These are phyloP conservation scores for Schizopygopsis pylzovi DNA, from an alignment of 2,797 vertebrate species.

Conservation along the genomic window DNA sequence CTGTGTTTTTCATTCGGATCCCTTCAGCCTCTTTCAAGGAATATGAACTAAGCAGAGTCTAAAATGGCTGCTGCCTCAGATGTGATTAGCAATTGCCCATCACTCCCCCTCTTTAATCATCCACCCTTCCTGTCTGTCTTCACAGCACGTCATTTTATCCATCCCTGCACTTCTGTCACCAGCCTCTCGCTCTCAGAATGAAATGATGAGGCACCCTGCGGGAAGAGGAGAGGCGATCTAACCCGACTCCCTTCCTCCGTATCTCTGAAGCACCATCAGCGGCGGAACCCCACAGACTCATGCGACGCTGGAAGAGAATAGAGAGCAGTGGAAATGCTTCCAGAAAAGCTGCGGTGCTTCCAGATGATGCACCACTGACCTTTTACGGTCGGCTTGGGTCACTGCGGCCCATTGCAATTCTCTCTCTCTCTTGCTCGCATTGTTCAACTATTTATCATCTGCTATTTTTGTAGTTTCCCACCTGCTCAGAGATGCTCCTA, in stretches of 20 bases:
- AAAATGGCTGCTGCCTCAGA: constrained; percentile 50
- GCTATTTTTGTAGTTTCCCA: constrained; percentile 25
- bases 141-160: constrained; percentile 31
- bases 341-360: constrained; percentile 13
- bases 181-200: constrained; percentile 39
- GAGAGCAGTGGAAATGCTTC: not conserved
- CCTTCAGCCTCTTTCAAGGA: constrained; percentile 20
- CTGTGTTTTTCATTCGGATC: constrained; percentile 27
- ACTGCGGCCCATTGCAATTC: constrained; percentile 30
- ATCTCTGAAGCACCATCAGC: constrained; percentile 31
- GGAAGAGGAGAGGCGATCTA: constrained; percentile 36
- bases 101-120: constrained; percentile 47
- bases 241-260: not conserved
- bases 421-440: not conserved
- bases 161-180: constrained; percentile 27
- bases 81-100: constrained; percentile 49
- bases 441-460: constrained; percentile 23
- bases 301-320: not conserved
- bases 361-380: constrained; percentile 43
- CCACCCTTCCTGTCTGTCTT: constrained; percentile 16
- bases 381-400: constrained; percentile 48
- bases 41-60: constrained; percentile 12
- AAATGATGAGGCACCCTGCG: constrained; percentile 26
- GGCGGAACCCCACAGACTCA: not conserved
- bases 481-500: constrained; percentile 10